These are phyloP conservation scores for Eciton burchellii DNA, from an alignment of 1,140 invertebrate species.

Conservation along the genomic window DNA sequence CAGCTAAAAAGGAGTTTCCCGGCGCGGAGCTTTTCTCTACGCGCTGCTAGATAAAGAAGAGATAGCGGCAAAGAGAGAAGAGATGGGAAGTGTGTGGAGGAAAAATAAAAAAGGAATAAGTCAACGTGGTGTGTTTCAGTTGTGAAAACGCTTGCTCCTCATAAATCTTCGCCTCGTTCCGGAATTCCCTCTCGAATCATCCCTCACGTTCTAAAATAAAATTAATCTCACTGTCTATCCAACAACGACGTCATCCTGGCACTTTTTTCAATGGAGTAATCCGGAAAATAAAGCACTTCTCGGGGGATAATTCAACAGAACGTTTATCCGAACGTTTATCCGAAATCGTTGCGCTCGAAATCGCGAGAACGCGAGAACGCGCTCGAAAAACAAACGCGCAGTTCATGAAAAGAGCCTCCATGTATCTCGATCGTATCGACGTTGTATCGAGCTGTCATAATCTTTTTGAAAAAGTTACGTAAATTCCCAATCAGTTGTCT, in stretches of 20 bases:
- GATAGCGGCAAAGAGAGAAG: constrained; percentile 30
- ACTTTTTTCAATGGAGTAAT: constrained; percentile 54
- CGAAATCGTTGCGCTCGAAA: constrained; percentile 1
- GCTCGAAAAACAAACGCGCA: background rate
- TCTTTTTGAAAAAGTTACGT: background rate
- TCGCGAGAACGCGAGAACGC: background rate
- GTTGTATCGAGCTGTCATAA: background rate
- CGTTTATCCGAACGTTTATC: background rate
- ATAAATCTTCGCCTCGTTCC: constrained; percentile 60
- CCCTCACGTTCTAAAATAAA: constrained; percentile 57
- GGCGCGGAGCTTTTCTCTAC: constrained; percentile 51
- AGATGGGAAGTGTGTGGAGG: background rate
- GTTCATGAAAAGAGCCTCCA: background rate
- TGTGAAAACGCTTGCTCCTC: constrained; percentile 59
- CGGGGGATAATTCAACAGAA: constrained; percentile 14
- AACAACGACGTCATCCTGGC: constrained; percentile 39
- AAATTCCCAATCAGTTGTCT: too few relatives aligned
- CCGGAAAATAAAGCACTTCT: constrained; percentile 9
- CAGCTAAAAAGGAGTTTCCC: constrained; percentile 53
- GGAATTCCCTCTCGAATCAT: constrained; percentile 49
- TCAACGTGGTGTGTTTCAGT: constrained; percentile 50
- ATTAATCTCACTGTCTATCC: constrained; percentile 58
- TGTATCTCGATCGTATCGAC: constrained; percentile 14
- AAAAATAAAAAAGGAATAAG: constrained; percentile 33
- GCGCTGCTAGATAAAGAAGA: constrained; percentile 48